These are phyloP conservation scores for Melanocharis versteri DNA, from an alignment of 2,113 vertebrate species.

Conservation along the genomic window DNA sequence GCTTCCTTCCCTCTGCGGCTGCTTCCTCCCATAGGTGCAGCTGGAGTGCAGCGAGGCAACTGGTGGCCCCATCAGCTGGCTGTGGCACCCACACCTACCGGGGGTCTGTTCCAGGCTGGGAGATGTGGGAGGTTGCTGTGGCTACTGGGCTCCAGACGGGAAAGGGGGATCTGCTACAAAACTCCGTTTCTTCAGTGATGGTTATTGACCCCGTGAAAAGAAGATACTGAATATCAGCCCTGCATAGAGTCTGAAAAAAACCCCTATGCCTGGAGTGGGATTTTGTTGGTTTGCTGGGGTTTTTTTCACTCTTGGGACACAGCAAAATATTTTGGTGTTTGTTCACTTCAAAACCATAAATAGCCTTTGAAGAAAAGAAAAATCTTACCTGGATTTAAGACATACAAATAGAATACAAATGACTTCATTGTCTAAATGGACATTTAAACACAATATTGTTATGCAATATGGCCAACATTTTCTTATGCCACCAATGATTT, in stretches of 20 bases:
- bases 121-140: fast-evolving
- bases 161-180: neutral
- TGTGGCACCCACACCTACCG: fast-evolving
- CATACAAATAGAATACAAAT: neutral
- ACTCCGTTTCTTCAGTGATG: fast-evolving
- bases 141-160: neutral
- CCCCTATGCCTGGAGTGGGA: neutral
- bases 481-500: neutral
- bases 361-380: neutral
- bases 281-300: neutral
- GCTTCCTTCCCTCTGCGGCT: constrained; percentile 36
- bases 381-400: neutral
- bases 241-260: neutral
- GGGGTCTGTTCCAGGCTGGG: neutral
- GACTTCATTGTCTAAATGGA: neutral
- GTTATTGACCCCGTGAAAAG: neutral
- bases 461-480: neutral
- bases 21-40: constrained; percentile 55
- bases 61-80: fast-evolving
- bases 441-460: neutral
- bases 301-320: neutral
- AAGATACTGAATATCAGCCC: neutral
- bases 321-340: neutral
- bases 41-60: neutral
- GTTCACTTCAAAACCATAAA: neutral